phyloP scores from a whole-genome alignment of 2,888 invertebrate species.

The Teleiodes luculella region DNA sequence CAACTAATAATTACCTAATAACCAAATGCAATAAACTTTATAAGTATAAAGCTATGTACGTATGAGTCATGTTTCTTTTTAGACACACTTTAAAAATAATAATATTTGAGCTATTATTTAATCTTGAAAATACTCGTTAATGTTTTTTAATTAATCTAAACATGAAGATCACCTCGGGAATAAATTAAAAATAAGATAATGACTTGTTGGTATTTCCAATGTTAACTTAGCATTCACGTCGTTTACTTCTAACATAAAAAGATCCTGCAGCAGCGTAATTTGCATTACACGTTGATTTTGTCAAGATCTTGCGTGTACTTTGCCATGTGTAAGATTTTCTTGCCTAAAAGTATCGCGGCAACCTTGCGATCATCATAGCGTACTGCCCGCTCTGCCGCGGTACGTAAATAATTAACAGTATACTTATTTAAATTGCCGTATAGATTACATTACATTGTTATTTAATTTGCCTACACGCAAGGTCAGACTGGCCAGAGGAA shows the following conservation, averaged over 20 bases:
- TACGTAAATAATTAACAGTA: constrained; percentile 12
- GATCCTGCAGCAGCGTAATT: too few relatives aligned
- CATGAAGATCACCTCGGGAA: not conserved
- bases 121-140: not conserved
- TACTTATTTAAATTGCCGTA: constrained; percentile 14
- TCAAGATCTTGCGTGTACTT: too few relatives aligned
- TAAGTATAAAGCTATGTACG: too few relatives aligned
- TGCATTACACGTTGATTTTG: too few relatives aligned
- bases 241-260: not conserved
- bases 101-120: too few relatives aligned
- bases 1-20: too few relatives aligned
- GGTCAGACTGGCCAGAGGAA: constrained; percentile 29
- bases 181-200: not conserved
- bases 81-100: too few relatives aligned
- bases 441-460: constrained; percentile 21
- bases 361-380: not conserved
- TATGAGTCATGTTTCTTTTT: too few relatives aligned
- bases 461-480: constrained; percentile 29
- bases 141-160: not conserved
- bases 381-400: not conserved
- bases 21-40: too few relatives aligned
- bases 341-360: not conserved
- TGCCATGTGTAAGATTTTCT: too few relatives aligned
- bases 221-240: not conserved
- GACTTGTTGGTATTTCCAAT: not conserved